These are phyloP conservation scores for Pseudorhombus dupliciocellatus DNA, from an alignment of 2,113 vertebrate genomes.

Conservation along the genomic window DNA sequence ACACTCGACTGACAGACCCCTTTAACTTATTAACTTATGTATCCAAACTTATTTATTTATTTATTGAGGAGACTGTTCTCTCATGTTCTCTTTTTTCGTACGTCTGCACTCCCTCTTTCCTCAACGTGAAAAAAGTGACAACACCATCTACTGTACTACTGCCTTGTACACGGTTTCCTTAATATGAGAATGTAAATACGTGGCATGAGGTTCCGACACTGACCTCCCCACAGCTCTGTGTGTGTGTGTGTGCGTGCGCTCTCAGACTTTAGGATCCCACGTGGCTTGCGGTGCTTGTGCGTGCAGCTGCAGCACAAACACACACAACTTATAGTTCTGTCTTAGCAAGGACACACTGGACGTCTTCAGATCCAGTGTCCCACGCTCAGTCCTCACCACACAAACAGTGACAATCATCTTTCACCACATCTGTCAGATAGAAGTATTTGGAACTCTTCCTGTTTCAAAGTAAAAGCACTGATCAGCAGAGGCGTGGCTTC, in stretches of 20 bases:
- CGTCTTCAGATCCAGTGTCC: neutral
- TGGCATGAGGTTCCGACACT: constrained; percentile 55
- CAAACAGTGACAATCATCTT: no score
- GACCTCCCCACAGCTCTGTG: constrained; percentile 47
- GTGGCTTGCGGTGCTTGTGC: constrained; percentile 11
- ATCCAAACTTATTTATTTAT: constrained; percentile 71
- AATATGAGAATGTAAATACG: constrained; percentile 78
- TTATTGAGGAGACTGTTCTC: constrained; percentile 49
- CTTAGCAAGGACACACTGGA: neutral
- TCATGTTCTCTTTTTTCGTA: constrained; percentile 33
- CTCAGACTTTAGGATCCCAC: constrained; percentile 14
- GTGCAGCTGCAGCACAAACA: constrained; percentile 6
- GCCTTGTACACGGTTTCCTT: constrained; percentile 83
- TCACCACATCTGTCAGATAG: no score
- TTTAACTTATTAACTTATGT: constrained; percentile 79
- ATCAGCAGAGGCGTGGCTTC: no score
- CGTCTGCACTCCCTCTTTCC: constrained; percentile 29
- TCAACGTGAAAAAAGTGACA: constrained; percentile 27
- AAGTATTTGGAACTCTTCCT: no score
- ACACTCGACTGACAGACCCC: constrained; percentile 69
- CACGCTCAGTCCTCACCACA: no score
- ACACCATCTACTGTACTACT: constrained; percentile 74
- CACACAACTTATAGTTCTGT: constrained; percentile 14
- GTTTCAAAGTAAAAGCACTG: no score
- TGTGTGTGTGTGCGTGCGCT: constrained; percentile 42